Base-by-base conservation (phyloP, 2,888 invertebrate species). In the Mimas tiliae region DNA sequence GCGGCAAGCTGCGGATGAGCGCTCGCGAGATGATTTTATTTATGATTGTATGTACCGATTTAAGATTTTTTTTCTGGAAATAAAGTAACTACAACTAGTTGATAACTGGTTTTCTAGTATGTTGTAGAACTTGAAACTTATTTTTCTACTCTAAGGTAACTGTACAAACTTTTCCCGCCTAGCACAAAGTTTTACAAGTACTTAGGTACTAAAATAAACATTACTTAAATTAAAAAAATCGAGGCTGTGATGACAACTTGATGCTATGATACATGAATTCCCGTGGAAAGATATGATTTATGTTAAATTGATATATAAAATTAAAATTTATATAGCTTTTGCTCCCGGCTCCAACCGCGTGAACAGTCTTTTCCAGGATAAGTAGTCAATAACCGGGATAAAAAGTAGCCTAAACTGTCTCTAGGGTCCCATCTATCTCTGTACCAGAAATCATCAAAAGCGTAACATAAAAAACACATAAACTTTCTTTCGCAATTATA, bases 1-100 rank as follows among this genome's bases (percentile, higher is more conserved):
- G 86, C 78, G 78, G 65, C 79, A 88, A 86, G 77, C 88, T 67
- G 80, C 72, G 75, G 68, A 65, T 68, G 67, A 63, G 62, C 48
- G 55, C 68, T 72, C 72, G 76, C 80, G 79, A 78, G 77, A 80
- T 74, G 76, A 80, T 86, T 87, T 86, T 87, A 77, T 89, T 90
- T 88, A 89, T 85, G 85, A 82, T 85, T 77, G 77, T 88, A 79
- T 84, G 77, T 87, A 87, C 89, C 86, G 88, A 85, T 89, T 85
- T 84, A 84, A 83, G 84, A 82, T 84, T 83, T 82, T 83, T 82
- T 80, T 47, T 2, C 34, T 27, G 6, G 7, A 48, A 48, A n/a
- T 16, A 48, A 16, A 6, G 0, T 58, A 19, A 42, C 42, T 58
- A 58, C 16, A 38, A 58, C 42, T 38, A 50, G 33, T 38, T 19